A percentile compares a stretch with the other conserved stretches of the same genome.
Conservation (phyloP, 2,113 vertebrate genomes). For the Clupea harengus region DNA sequence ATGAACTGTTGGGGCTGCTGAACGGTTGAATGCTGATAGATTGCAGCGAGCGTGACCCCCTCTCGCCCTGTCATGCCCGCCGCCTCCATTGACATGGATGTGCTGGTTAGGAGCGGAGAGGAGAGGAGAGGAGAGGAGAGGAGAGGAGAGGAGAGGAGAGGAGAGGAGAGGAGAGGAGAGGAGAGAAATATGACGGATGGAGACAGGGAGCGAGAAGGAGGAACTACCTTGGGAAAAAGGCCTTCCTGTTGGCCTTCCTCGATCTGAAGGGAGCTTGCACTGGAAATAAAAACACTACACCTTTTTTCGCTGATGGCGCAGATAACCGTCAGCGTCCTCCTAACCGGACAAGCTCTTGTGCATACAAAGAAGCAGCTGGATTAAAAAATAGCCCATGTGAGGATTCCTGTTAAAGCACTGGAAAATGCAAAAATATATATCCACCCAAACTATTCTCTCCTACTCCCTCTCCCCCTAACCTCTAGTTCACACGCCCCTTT, state of each 20-base stretch:
- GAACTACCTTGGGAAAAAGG: not conserved
- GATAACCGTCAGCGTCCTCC: constrained; percentile 18
- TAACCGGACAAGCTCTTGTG: constrained; percentile 24
- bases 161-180: not conserved
- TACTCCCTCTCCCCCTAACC: not conserved
- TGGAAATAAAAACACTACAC: not conserved
- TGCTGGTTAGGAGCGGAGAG: not conserved
- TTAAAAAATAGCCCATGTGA: not conserved
- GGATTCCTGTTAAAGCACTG: not conserved
- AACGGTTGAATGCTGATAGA: not conserved
- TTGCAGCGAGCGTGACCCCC: not conserved
- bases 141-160: not conserved
- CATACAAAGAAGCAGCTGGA: not conserved
- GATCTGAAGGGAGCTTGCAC: not conserved
- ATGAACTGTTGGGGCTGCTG: not conserved
- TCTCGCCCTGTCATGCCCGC: not conserved
- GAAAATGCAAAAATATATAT: not conserved
- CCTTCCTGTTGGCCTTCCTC: not conserved
- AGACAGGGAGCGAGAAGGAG: not conserved
- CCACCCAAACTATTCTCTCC: not conserved
- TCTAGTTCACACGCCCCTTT: not conserved
- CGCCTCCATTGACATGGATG: not conserved
- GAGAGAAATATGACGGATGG: not conserved
- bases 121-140: not conserved
- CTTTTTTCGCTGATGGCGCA: constrained; percentile 31